phyloP scores from a whole-genome alignment of 2,888 invertebrate genomes.

The Leptinotarsa haldemani region DNA sequence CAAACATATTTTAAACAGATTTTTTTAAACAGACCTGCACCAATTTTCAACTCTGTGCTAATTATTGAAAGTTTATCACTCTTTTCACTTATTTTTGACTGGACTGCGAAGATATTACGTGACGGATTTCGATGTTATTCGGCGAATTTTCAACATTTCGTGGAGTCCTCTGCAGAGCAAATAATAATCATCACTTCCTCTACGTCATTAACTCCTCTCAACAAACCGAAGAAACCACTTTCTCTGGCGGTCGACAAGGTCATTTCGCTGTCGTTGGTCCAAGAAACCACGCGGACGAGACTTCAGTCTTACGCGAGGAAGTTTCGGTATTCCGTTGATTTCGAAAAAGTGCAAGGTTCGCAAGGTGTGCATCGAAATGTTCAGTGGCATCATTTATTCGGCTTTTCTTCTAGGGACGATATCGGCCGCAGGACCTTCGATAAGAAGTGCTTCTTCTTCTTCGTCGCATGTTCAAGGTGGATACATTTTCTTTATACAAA shows the following conservation, averaged over 20 bases:
- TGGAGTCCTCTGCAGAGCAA: background rate
- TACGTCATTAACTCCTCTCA: slow-evolving; percentile 11
- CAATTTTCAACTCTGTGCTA: too few species aligned
- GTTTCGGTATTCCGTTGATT: slow-evolving; percentile 10
- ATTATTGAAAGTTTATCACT: too few species aligned
- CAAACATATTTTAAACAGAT: too few species aligned
- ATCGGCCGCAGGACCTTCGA: slow-evolving; percentile 51
- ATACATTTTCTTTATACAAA: slow-evolving; percentile 14
- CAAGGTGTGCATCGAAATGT: slow-evolving; percentile 37
- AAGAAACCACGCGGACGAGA: slow-evolving; percentile 42
- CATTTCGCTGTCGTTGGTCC: slow-evolving; percentile 48
- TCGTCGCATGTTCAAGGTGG: slow-evolving; percentile 37
- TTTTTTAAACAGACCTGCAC: too few species aligned
- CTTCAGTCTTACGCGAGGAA: slow-evolving; percentile 41
- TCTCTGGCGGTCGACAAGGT: slow-evolving; percentile 55
- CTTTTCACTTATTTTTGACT: too few species aligned
- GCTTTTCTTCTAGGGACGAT: slow-evolving; percentile 48
- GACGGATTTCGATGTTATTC: background rate
- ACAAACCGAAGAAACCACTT: slow-evolving; percentile 50
- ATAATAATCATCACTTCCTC: slow-evolving; percentile 14
- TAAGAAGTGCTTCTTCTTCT: slow-evolving; percentile 43
- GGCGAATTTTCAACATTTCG: background rate
- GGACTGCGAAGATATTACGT: too few species aligned
- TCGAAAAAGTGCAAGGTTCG: background rate
- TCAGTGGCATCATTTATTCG: slow-evolving; percentile 41